These are phyloP conservation scores for Madoqua kirkii DNA, from an alignment of 2,113 vertebrate species.

Conservation along the genomic window DNA sequence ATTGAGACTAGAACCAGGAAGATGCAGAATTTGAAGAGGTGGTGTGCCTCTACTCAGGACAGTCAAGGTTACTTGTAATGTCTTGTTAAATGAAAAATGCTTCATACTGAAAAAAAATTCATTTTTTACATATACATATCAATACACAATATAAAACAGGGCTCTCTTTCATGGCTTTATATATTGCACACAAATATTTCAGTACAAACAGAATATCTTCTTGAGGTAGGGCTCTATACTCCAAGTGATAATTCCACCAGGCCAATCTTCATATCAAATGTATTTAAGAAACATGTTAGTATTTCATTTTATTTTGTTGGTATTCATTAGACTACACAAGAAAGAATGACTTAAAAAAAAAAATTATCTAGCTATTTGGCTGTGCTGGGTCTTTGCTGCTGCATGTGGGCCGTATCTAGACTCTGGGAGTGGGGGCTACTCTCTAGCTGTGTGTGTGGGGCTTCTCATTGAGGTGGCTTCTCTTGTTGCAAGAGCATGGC, in stretches of 20 bases:
- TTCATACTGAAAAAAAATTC: slow-evolving; percentile 51
- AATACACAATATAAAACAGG: background rate
- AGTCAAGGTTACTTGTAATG: slow-evolving; percentile 65
- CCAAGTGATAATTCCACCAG: background rate
- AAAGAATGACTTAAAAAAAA: background rate
- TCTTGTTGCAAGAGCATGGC: background rate
- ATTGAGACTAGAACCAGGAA: slow-evolving; percentile 67
- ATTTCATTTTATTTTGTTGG: background rate
- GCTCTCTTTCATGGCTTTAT: background rate
- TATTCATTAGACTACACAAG: background rate
- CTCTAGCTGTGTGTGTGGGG: background rate
- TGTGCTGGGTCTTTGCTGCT: background rate
- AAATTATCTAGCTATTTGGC: background rate
- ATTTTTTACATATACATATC: background rate
- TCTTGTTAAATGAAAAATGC: slow-evolving; percentile 63
- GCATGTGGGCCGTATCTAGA: background rate
- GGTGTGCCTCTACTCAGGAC: slow-evolving; percentile 70
- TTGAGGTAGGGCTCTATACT: background rate
- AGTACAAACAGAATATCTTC: slow-evolving; percentile 3
- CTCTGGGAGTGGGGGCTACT: background rate
- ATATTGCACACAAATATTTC: background rate
- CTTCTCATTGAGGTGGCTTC: background rate
- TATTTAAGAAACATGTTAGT: background rate
- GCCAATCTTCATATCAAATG: background rate
- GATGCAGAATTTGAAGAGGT: slow-evolving; percentile 63